Base-by-base conservation (phyloP, 2,888 invertebrate species). In the Laspeyria flexula region DNA sequence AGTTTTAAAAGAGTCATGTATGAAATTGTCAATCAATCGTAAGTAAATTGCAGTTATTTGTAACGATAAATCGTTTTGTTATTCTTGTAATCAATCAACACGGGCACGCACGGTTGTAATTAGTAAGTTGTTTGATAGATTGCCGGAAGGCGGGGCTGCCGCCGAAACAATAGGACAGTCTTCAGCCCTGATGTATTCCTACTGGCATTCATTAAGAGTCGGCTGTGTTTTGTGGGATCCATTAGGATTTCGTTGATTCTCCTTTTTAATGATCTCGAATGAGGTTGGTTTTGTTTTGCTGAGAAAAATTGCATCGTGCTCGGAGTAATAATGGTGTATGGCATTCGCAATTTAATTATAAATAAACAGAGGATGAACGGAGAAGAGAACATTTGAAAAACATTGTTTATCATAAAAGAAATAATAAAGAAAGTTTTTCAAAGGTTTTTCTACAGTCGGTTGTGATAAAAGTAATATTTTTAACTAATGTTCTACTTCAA, bases 71-170 rank as follows among this genome's bases (percentile, higher is more conserved):
- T 31, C 13, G 12, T 31, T 51, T 51, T 18, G 38, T 49, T 42
- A 42, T 53, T 39, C 29, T 56, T 25, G 55, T 61, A 49, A 64
- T 64, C 54, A 66, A 64, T 64, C 63, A 64, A 54, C 45, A 37
- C 4, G 13, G 23, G 49, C 53, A 61, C 62, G 66, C 57, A 62
- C 51, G 16, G 29, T 34, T 39, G 55, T 64, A 66, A 64, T 64
- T 66, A 64, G 54, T 34, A 49, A 57, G 62, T 55, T 54, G 31
- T 43, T 53, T 63, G 65, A 66, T 62, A 66, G 63, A 66, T 64
- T 58, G 47, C 63, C 46, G 53, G 45, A 61, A 64, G 57, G 54
- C 45, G 47, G 41, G 27, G 31, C 31, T 33, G 40, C 44, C 31
- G 30, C 40, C 42, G 56, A 53, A 65, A 64, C 63, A 62, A 64